Percentiles rank a stretch among this genome's conserved stretches.
These are phyloP conservation scores for Opisthocomus hoazin DNA, from an alignment of 2,113 vertebrate species.

Conservation along the genomic window DNA sequence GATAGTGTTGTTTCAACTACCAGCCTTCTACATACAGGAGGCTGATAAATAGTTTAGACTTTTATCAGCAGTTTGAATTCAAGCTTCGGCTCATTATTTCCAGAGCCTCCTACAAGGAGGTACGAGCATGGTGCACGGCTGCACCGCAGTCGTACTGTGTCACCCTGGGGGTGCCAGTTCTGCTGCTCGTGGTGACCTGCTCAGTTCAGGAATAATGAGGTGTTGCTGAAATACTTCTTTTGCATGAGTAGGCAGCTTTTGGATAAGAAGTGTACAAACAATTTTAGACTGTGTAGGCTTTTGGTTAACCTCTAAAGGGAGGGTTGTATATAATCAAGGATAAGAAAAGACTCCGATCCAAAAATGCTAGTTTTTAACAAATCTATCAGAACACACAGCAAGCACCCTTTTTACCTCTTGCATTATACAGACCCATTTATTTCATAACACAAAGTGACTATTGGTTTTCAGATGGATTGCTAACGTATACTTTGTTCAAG, in stretches of 20 bases:
- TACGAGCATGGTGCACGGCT: rapidly evolving
- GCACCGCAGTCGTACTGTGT: background rate
- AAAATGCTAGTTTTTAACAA: background rate
- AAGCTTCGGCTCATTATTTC: background rate
- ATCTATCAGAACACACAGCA: background rate
- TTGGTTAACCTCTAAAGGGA: background rate
- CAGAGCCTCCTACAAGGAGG: background rate
- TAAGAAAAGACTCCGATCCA: background rate
- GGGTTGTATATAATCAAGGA: background rate
- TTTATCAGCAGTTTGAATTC: background rate
- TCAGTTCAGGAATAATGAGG: background rate
- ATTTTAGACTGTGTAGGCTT: background rate
- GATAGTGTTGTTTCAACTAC: background rate
- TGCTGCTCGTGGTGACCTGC: background rate
- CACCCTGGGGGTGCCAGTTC: background rate
- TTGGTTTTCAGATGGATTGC: background rate
- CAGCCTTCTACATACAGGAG: background rate
- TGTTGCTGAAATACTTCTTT: background rate
- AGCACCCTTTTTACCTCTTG: background rate
- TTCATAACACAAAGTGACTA: background rate
- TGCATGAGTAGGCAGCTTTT: background rate
- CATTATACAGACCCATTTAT: background rate
- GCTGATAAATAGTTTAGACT: background rate
- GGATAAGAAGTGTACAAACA: background rate
- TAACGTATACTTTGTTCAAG: background rate